Conservation (phyloP, 1,140 invertebrate species). For the Pseudomyrmex gracilis region DNA sequence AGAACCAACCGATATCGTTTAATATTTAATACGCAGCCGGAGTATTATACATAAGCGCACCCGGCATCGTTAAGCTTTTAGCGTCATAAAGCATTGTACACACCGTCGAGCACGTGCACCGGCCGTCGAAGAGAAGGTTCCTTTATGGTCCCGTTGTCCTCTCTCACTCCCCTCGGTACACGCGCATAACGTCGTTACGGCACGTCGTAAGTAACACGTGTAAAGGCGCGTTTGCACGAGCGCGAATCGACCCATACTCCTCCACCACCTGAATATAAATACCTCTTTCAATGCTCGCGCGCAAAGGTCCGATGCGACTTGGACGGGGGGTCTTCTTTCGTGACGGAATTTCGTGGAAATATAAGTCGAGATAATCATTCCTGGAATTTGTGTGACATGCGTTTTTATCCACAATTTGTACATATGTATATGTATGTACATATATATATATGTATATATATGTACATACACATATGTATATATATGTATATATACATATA, state of each 20-base stretch:
- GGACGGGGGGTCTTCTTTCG: too few species aligned
- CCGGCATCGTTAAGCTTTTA: slow-evolving; percentile 53
- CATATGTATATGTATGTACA: too few species aligned
- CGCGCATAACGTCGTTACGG: slow-evolving; percentile 66
- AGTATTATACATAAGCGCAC: slow-evolving; percentile 34
- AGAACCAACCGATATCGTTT: slow-evolving; percentile 62
- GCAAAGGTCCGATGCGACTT: neutral
- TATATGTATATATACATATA: too few species aligned
- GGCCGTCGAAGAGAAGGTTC: neutral
- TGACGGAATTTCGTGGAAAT: slow-evolving; percentile 68
- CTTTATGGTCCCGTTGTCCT: slow-evolving; percentile 42
- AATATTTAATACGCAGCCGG: slow-evolving; percentile 70
- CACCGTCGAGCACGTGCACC: slow-evolving; percentile 59
- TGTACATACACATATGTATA: too few species aligned
- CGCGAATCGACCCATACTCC: slow-evolving; percentile 53
- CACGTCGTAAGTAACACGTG: slow-evolving; percentile 74
- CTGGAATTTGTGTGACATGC: slow-evolving; percentile 49
- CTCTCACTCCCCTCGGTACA: neutral
- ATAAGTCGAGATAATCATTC: slow-evolving; percentile 70
- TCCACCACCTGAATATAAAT: slow-evolving; percentile 67
- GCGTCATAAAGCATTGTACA: slow-evolving; percentile 68
- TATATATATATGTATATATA: too few species aligned
- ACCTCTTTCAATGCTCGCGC: neutral
- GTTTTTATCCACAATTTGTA: slow-evolving; percentile 37
- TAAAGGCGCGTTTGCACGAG: slow-evolving; percentile 66